A percentile compares a stretch with the other conserved stretches of the same genome.
Conservation (phyloP, 1,140 invertebrate species). For the Tyrophagus putrescentiae region DNA sequence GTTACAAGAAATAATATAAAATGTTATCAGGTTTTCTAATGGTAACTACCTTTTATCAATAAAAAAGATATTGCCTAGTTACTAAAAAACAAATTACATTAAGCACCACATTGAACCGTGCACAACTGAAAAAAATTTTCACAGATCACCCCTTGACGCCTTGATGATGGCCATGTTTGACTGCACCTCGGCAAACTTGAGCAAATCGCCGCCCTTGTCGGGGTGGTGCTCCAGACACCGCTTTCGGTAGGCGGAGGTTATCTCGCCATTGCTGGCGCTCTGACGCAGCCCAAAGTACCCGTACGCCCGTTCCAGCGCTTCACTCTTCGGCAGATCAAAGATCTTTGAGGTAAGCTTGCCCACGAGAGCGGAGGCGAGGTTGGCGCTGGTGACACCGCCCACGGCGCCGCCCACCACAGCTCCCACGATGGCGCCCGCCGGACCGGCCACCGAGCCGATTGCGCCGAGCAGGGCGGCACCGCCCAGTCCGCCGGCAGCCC, state of each 20-base stretch:
- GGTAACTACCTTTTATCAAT: too few relatives aligned
- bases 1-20: too few relatives aligned
- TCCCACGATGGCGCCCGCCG: neutral
- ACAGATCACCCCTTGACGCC: neutral
- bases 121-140: too few relatives aligned
- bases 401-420: neutral
- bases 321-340: conserved; percentile 1
- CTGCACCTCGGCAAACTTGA: neutral
- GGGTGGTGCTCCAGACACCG: conserved; percentile 1
- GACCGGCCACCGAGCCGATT: neutral
- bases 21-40: too few relatives aligned
- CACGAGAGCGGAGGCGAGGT: neutral
- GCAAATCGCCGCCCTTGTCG: neutral
- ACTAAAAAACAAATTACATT: too few relatives aligned
- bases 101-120: too few relatives aligned
- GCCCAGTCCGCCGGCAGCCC: neutral
- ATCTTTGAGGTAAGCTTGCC: neutral
- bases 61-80: too few relatives aligned
- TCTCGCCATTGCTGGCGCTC: neutral
- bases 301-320: conserved; percentile 3
- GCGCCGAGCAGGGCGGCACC: too few relatives aligned
- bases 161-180: neutral
- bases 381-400: neutral
- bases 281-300: neutral
- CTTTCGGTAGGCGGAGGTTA: neutral